Percentiles rank a stretch among this genome's conserved stretches.
These are phyloP conservation scores for Ptychoptera contaminata DNA, from an alignment of 2,888 invertebrate genomes.

Conservation along the genomic window DNA sequence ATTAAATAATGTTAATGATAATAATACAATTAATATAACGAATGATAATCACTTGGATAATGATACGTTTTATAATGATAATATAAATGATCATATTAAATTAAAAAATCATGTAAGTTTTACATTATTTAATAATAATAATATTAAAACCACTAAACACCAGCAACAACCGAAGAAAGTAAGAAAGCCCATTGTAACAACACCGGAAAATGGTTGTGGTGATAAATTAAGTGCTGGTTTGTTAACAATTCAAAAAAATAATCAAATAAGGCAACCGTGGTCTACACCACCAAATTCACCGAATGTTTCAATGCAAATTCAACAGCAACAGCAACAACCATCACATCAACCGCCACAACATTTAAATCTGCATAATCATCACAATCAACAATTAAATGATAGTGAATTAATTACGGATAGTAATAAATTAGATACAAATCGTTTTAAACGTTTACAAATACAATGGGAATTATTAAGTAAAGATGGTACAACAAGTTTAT, in stretches of 20 bases:
- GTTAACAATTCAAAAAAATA: too few species aligned
- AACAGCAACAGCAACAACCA: too few species aligned
- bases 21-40: too few species aligned
- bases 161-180: not conserved
- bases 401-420: constrained; percentile 10
- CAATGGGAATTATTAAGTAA: constrained; percentile 32
- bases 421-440: constrained; percentile 27
- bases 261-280: constrained; percentile 19
- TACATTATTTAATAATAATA: constrained; percentile 22
- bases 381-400: not conserved
- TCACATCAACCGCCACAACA: constrained; percentile 16
- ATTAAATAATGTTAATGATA: too few species aligned
- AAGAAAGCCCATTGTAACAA: constrained; percentile 9
- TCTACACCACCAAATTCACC: constrained; percentile 60
- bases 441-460: constrained; percentile 30
- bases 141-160: constrained; percentile 12
- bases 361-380: too few species aligned
- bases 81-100: constrained; percentile 26
- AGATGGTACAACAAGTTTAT: constrained; percentile 23
- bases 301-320: constrained; percentile 42
- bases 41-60: too few species aligned
- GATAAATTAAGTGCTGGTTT: too few species aligned
- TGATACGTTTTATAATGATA: too few species aligned
- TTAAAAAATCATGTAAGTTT: constrained; percentile 31
- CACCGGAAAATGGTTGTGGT: constrained; percentile 1